A percentile compares a stretch with the other conserved stretches of the same genome.
Conservation (phyloP, 2,888 invertebrate genomes). For the Lacanobia wlatinum region DNA sequence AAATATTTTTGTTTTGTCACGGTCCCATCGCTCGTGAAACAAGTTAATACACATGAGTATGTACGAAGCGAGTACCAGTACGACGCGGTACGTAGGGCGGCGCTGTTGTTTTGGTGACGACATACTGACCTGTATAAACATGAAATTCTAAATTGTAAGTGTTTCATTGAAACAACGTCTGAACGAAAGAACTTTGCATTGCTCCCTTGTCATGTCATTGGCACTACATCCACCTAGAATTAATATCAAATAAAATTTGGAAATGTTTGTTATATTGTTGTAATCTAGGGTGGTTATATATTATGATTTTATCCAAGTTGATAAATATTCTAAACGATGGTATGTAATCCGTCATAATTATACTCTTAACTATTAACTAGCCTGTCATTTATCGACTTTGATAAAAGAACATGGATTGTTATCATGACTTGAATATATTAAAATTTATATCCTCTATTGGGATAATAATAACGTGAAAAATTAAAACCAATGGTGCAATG, state of each 20-base stretch:
- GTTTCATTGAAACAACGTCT: slow-evolving; percentile 45
- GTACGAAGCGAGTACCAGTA: not conserved
- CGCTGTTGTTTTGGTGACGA: slow-evolving; percentile 42
- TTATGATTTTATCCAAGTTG: slow-evolving; percentile 51
- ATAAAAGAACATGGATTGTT: slow-evolving; percentile 48
- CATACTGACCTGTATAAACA: slow-evolving; percentile 37
- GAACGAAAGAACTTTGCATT: slow-evolving; percentile 54
- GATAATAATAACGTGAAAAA: slow-evolving; percentile 51
- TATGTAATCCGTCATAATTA: slow-evolving; percentile 23
- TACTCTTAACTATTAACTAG: slow-evolving; percentile 19
- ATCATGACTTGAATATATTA: slow-evolving; percentile 52
- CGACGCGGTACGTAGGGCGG: slow-evolving; percentile 11
- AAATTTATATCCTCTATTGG: slow-evolving; percentile 62
- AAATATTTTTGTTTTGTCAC: slow-evolving; percentile 47
- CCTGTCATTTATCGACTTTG: slow-evolving; percentile 47
- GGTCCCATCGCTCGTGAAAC: slow-evolving; percentile 75
- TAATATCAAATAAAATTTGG: slow-evolving; percentile 51
- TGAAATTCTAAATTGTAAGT: slow-evolving; percentile 49
- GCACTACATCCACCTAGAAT: slow-evolving; percentile 49
- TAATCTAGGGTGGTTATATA: slow-evolving; percentile 47
- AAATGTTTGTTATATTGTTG: slow-evolving; percentile 57
- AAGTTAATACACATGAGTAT: slow-evolving; percentile 29
- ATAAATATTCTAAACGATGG: slow-evolving; percentile 42
- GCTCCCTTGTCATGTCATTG: slow-evolving; percentile 53
- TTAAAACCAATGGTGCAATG: slow-evolving; percentile 64